phyloP scores from a whole-genome alignment of 2,113 vertebrate genomes.

The Cygnus atratus region DNA sequence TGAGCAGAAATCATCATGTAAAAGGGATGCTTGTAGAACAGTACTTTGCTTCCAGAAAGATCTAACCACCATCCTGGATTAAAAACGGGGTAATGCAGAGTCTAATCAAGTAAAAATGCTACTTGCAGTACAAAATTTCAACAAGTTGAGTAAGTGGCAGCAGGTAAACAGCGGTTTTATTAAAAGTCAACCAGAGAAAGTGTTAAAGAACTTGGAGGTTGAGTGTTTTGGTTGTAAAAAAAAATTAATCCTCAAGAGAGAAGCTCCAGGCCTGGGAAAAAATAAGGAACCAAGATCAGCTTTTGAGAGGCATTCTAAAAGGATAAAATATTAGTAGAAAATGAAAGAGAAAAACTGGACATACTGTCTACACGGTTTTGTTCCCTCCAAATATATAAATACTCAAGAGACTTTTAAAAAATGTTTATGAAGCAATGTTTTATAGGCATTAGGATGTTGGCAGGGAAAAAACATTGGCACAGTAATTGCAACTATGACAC shows the following conservation, averaged over 20 bases:
- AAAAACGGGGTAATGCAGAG: neutral
- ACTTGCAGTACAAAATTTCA: neutral
- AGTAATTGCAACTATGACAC: neutral
- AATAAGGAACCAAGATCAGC: neutral
- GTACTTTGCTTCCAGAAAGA: neutral
- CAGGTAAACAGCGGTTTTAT: neutral
- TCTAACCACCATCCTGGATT: neutral
- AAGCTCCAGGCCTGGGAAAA: conserved; percentile 54
- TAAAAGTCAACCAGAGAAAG: neutral
- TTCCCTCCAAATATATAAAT: conserved; percentile 34
- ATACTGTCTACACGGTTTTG: neutral
- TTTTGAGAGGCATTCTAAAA: conserved; percentile 14
- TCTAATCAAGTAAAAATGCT: neutral
- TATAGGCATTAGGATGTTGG: conserved; percentile 38
- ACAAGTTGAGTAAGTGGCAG: neutral
- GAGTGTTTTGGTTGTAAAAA: neutral
- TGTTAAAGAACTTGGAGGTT: conserved; percentile 15
- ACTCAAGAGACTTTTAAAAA: neutral
- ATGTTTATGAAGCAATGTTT: conserved; percentile 52
- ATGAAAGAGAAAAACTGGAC: neutral
- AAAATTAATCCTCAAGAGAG: conserved; percentile 24
- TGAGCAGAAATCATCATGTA: neutral
- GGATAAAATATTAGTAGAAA: neutral
- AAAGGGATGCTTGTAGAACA: neutral
- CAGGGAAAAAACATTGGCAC: neutral